Evolutionary conservation across 2,888 invertebrate species (phyloP).

Genomic region (Palloptera scutellata): DNA sequence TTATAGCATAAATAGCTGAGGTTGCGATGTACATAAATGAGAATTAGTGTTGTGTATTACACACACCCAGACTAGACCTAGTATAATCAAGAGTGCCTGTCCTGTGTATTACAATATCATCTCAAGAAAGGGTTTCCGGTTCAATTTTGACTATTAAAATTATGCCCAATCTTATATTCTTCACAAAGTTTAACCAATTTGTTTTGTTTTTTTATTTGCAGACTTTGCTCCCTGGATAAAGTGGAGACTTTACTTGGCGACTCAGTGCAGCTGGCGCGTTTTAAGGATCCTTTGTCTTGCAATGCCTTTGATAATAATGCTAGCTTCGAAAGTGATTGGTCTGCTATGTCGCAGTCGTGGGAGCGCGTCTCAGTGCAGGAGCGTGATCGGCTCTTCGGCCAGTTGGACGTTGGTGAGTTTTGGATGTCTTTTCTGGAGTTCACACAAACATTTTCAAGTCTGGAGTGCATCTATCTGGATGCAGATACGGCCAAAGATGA

Average conservation of each 20-base stretch:
- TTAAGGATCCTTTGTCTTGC: conserved; percentile 73
- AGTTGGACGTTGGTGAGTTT: conserved; percentile 76
- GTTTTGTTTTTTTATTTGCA: conserved; percentile 23
- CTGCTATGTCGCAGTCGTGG: conserved; percentile 76
- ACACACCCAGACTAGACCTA: too few relatives aligned
- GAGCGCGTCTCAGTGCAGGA: conserved; percentile 78
- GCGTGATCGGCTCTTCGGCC: conserved; percentile 74
- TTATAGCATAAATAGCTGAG: too few relatives aligned
- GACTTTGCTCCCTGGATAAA: conserved; percentile 59
- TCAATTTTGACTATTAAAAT: too few relatives aligned
- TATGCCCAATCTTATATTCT: background rate
- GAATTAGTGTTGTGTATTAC: too few relatives aligned
- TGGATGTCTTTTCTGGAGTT: conserved; percentile 87
- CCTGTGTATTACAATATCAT: too few relatives aligned
- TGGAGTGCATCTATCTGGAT: conserved; percentile 87
- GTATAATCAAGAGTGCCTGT: too few relatives aligned
- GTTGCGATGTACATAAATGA: too few relatives aligned
- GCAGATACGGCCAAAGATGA: conserved; percentile 87
- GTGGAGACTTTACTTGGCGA: conserved; percentile 77
- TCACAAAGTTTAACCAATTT: background rate
- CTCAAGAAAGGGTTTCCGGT: too few relatives aligned
- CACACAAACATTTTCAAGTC: conserved; percentile 79
- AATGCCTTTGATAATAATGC: conserved; percentile 67
- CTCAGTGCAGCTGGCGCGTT: conserved; percentile 74
- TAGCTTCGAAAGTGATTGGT: conserved; percentile 77